Base-by-base conservation (phyloP, 1,140 invertebrate species). In the Penaeus japonicus region DNA sequence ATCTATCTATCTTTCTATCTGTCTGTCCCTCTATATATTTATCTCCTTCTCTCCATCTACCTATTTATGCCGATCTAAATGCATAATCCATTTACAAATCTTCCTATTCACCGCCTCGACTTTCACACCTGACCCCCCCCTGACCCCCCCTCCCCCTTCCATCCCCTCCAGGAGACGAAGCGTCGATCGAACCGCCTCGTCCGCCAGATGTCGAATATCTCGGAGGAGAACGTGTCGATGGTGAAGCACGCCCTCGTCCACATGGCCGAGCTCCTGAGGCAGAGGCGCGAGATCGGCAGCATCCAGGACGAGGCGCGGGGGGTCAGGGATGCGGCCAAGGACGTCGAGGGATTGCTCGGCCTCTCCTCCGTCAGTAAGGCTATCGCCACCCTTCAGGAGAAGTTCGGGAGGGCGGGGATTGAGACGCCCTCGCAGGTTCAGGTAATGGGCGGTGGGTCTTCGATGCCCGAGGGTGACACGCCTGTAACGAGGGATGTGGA, bases 391-490 rank as follows among this genome's bases (percentile, higher is more conserved):
- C 39, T 84, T 30, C 82, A 84, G 24, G 15, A 47, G 82, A 39
- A 84, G 35, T 84, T 84, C 30, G 32, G 73, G n/a, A 53, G 73
- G 47, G 82, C 82, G 20, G 55, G 27, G 62, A 84, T 84, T n/a
- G 53, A 59, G n/a, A 84, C 82, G 24, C 20, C 59, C 5, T 53
- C 59, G 0, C 22, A n/a, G 24, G 62, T 84, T 35, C 54, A 39
- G 2, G 82, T 84, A 18, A 35, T 32, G 47, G 47, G 47, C 47
- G 47, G n/a, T n/a, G n/a, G n/a, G n/a, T n/a, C n/a, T n/a, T n/a
- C n/a, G n/a, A n/a, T n/a, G n/a, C n/a, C n/a, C n/a, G n/a, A n/a
- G n/a, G n/a, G n/a, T n/a, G n/a, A n/a, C n/a, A n/a, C n/a, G n/a
- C n/a, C n/a, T n/a, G n/a, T n/a, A n/a, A n/a, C 47, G 47, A 12